Evolutionary conservation across 2,888 invertebrate species (phyloP).

Genomic region (Ochropleura leucogaster): DNA sequence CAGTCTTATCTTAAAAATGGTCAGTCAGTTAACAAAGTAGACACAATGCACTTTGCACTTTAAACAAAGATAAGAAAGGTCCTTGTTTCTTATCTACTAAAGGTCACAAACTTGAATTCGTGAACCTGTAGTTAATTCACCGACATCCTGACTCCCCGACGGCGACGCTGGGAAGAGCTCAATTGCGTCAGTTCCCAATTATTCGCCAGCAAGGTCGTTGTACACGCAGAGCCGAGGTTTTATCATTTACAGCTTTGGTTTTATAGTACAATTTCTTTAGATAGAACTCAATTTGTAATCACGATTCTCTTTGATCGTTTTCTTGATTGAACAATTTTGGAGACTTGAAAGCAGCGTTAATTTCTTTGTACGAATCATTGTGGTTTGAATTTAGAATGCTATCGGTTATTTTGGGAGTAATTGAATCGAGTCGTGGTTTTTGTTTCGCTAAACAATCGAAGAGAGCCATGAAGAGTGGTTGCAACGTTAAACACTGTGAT

Average conservation of each 20-base stretch:
- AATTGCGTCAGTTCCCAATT: conserved; percentile 77
- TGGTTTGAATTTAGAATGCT: conserved; percentile 42
- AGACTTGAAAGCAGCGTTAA: conserved; percentile 47
- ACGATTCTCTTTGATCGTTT: conserved; percentile 61
- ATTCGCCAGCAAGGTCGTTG: conserved; percentile 76
- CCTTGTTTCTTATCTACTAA: conserved; percentile 34
- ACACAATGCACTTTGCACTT: conserved; percentile 45
- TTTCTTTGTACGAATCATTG: conserved; percentile 54
- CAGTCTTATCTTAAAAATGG: conserved; percentile 19
- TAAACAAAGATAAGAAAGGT: conserved; percentile 43
- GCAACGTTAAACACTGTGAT: conserved; percentile 2
- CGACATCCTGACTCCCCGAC: conserved; percentile 57
- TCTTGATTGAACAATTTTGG: conserved; percentile 59
- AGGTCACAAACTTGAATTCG: conserved; percentile 63
- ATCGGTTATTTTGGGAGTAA: conserved; percentile 49
- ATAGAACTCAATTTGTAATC: conserved; percentile 57
- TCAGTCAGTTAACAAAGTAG: conserved; percentile 30
- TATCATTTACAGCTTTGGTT: conserved; percentile 53
- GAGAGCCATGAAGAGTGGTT: conserved; percentile 16
- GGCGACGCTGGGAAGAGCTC: conserved; percentile 68
- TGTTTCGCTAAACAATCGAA: conserved; percentile 36
- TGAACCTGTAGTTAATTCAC: conserved; percentile 56
- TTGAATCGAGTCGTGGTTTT: conserved; percentile 29
- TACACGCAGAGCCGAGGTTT: conserved; percentile 49
- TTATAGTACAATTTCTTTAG: conserved; percentile 61